Evolutionary conservation across 1,140 invertebrate species (phyloP).

Genomic region (Drosophila funebris): DNA sequence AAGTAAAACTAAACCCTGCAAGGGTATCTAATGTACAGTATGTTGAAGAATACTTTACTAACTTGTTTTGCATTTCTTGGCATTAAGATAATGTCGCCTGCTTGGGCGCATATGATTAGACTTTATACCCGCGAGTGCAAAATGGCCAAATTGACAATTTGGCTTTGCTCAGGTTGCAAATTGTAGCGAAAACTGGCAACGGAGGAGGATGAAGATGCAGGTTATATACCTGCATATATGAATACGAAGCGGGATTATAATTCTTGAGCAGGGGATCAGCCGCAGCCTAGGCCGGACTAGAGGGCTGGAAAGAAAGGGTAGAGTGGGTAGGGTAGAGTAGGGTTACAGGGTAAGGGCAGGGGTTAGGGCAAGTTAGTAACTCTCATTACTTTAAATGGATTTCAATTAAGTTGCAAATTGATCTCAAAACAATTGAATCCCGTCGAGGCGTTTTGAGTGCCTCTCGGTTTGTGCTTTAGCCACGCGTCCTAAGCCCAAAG

Average conservation of each 20-base stretch:
- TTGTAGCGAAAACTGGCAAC: conserved; percentile 33
- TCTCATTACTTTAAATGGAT: conserved; percentile 84
- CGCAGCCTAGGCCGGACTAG: conserved; percentile 23
- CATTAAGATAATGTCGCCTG: neutral
- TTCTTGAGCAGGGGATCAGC: conserved; percentile 72
- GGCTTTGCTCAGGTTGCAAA: conserved; percentile 60
- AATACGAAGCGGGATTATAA: conserved; percentile 56
- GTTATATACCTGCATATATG: conserved; percentile 13
- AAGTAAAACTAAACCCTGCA: no score
- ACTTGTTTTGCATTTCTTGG: neutral
- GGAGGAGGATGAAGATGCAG: conserved; percentile 26
- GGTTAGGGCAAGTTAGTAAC: conserved; percentile 74
- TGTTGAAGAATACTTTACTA: neutral
- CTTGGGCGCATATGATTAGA: neutral
- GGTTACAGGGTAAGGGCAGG: conserved; percentile 18
- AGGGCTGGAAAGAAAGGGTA: conserved; percentile 21
- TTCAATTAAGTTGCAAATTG: conserved; percentile 83
- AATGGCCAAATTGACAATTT: conserved; percentile 60
- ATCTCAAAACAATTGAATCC: conserved; percentile 81
- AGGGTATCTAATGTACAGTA: neutral
- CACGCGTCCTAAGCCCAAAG: conserved; percentile 22
- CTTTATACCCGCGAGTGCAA: conserved; percentile 2
- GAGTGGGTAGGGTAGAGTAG: conserved; percentile 9
- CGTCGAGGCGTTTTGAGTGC: conserved; percentile 75
- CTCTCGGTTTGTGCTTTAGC: conserved; percentile 48